phyloP scores from a whole-genome alignment of 2,888 invertebrate species.

The Tyria jacobaeae region DNA sequence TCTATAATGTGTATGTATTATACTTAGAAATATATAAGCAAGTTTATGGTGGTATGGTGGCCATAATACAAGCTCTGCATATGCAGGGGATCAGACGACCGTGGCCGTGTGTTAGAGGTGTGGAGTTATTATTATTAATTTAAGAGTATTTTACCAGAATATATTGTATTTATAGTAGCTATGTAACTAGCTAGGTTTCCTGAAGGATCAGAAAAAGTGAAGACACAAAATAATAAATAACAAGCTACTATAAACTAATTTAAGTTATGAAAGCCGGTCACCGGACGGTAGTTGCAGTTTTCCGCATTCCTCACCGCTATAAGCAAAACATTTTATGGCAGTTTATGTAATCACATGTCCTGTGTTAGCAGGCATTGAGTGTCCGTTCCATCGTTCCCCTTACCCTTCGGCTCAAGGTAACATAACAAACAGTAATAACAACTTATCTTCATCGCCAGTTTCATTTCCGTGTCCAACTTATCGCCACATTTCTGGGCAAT shows the following conservation, averaged over 20 bases:
- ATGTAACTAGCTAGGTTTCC: too few species aligned
- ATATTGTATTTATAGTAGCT: too few species aligned
- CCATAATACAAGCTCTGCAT: too few species aligned
- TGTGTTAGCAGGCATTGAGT: conserved; percentile 36
- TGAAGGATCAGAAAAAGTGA: too few species aligned
- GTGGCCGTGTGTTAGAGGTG: too few species aligned
- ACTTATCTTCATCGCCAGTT: conserved; percentile 74
- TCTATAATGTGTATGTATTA: too few species aligned
- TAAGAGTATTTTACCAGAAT: too few species aligned
- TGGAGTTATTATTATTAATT: too few species aligned
- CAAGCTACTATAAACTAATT: background rate
- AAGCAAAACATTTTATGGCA: conserved; percentile 34
- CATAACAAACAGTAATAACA: conserved; percentile 71
- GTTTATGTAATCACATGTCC: conserved; percentile 29
- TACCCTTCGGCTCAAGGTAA: conserved; percentile 52
- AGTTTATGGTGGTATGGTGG: too few species aligned
- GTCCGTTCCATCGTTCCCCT: conserved; percentile 38
- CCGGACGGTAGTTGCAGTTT: conserved; percentile 20
- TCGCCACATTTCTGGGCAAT: conserved; percentile 64
- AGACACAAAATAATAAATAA: too few species aligned
- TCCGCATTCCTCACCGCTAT: conserved; percentile 19
- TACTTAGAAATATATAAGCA: too few species aligned
- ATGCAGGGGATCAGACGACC: too few species aligned
- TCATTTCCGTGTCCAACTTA: conserved; percentile 72
- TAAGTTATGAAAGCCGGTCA: background rate